Percentiles rank a stretch among this genome's conserved stretches.
phyloP scores from a whole-genome alignment of 2,113 vertebrate species.

The Phrynosoma blainvillii region DNA sequence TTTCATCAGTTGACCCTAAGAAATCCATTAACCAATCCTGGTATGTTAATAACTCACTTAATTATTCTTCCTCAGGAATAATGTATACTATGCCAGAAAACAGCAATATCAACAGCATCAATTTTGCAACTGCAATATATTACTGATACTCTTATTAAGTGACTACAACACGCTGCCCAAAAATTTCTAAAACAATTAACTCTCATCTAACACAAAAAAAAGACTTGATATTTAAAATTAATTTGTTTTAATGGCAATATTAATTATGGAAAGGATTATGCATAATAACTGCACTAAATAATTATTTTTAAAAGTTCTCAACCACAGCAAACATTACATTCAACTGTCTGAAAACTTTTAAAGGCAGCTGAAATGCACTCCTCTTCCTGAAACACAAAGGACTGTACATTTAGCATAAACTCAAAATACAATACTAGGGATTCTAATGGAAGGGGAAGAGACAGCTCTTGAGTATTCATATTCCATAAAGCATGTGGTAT shows the following conservation, averaged over 20 bases:
- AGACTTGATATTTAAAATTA: background rate
- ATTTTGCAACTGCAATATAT: background rate
- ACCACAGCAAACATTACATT: background rate
- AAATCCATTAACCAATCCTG: background rate
- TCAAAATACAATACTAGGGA: background rate
- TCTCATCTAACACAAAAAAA: background rate
- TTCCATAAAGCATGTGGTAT: background rate
- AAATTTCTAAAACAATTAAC: background rate
- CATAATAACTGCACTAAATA: background rate
- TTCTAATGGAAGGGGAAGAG: background rate
- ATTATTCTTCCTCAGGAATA: background rate
- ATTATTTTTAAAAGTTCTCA: too few species aligned
- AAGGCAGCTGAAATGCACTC: background rate
- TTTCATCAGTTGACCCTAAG: background rate
- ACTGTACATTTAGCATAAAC: background rate
- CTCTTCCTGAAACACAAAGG: background rate
- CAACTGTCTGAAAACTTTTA: too few species aligned
- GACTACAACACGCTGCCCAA: background rate
- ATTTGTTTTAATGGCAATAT: background rate
- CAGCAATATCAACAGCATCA: background rate
- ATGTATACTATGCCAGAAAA: background rate
- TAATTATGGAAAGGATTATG: background rate
- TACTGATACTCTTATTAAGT: background rate
- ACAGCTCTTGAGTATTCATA: too few species aligned
- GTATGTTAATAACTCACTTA: background rate